phyloP scores from a whole-genome alignment of 1,140 invertebrate genomes.

The Kradibia gibbosae region DNA sequence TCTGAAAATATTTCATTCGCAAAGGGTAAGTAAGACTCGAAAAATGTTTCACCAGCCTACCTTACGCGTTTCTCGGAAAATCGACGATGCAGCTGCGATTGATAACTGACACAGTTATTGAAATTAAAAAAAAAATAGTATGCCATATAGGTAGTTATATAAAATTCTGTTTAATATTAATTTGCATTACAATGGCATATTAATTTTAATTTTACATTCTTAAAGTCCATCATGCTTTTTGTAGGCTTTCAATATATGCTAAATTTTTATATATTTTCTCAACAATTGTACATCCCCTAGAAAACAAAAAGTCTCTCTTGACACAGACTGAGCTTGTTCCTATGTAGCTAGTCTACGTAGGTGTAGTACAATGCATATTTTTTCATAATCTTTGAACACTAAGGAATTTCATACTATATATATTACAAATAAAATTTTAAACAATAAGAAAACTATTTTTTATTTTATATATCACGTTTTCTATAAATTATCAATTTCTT shows the following conservation, averaged over 20 bases:
- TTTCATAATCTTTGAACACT: neutral
- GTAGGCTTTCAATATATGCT: neutral
- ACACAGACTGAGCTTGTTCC: neutral
- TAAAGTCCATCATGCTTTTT: too few species aligned
- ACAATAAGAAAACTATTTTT: too few species aligned
- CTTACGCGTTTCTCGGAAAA: neutral
- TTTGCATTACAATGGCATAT: too few species aligned
- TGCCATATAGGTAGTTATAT: too few species aligned
- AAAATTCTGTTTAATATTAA: too few species aligned
- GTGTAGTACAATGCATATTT: neutral
- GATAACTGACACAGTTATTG: neutral
- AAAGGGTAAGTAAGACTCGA: neutral
- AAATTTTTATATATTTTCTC: neutral
- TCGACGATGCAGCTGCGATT: neutral
- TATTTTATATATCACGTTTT: too few species aligned
- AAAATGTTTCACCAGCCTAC: neutral
- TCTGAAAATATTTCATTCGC: neutral
- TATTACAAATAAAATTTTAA: too few species aligned
- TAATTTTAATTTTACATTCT: too few species aligned
- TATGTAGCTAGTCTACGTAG: neutral
- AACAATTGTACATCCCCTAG: neutral
- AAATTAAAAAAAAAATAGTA: too few species aligned
- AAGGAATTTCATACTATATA: too few species aligned
- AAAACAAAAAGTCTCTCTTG: neutral
- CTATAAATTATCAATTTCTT: too few species aligned